Conservation (phyloP, 2,888 invertebrate genomes). For the Papilio demoleus region DNA sequence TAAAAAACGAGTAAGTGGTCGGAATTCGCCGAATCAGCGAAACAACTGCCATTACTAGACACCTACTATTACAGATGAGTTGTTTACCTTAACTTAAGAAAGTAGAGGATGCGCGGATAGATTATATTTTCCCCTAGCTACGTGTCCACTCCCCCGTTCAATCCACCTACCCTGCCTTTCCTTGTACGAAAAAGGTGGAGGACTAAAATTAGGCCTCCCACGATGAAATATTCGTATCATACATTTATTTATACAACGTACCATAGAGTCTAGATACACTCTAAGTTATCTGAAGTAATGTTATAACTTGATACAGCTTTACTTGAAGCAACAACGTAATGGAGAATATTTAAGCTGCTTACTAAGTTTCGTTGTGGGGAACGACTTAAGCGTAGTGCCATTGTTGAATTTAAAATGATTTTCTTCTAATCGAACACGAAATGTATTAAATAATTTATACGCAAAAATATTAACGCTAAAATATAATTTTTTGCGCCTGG, state of each 20-base stretch:
- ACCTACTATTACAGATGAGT: too few species aligned
- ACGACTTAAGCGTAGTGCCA: conserved; percentile 4
- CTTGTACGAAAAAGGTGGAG: too few species aligned
- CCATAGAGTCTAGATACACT: neutral
- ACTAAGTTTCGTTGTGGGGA: conserved; percentile 11
- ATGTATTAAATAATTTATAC: neutral
- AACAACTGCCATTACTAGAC: too few species aligned
- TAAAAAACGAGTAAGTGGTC: too few species aligned
- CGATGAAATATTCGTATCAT: too few species aligned
- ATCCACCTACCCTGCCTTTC: too few species aligned
- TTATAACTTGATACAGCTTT: conserved; percentile 2
- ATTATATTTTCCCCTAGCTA: too few species aligned
- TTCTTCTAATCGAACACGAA: neutral
- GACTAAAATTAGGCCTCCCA: too few species aligned
- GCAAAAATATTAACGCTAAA: neutral
- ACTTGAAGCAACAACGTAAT: conserved; percentile 4
- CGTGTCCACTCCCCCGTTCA: too few species aligned
- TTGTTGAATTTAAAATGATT: neutral
- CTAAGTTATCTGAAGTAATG: conserved; percentile 1
- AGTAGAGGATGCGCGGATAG: too few species aligned
- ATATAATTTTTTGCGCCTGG: neutral
- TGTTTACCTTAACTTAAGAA: too few species aligned
- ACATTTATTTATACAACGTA: neutral
- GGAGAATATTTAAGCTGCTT: conserved; percentile 23
- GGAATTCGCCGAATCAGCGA: too few species aligned